Conservation (phyloP, 1,140 invertebrate species). For the Drosophila lini region DNA sequence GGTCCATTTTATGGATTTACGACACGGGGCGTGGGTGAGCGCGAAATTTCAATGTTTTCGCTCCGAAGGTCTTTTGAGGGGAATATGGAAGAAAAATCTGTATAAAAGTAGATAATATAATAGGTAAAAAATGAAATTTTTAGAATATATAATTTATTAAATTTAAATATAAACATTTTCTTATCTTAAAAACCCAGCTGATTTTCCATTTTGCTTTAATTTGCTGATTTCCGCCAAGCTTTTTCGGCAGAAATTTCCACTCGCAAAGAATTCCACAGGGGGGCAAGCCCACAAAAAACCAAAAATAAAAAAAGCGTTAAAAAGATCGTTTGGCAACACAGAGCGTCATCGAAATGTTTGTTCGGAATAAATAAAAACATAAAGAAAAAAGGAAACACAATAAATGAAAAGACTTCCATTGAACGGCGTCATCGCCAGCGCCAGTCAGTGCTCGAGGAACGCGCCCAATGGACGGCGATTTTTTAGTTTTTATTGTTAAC, state of each 20-base stretch:
- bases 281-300: constrained; percentile 62
- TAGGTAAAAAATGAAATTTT: no score
- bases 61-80: not conserved
- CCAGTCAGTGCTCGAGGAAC: constrained; percentile 38
- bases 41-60: constrained; percentile 8
- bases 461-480: constrained; percentile 44
- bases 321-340: constrained; percentile 52
- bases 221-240: constrained; percentile 1
- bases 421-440: constrained; percentile 53
- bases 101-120: not conserved
- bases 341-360: constrained; percentile 74
- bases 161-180: not conserved
- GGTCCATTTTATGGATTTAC: constrained; percentile 34
- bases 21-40: constrained; percentile 7
- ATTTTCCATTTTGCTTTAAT: not conserved
- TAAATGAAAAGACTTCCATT: constrained; percentile 72
- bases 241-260: constrained; percentile 64
- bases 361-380: constrained; percentile 68
- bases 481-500: constrained; percentile 61
- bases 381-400: constrained; percentile 68
- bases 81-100: not conserved
- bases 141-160: not conserved
- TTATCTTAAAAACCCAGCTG: no score
- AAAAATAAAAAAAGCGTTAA: constrained; percentile 31
- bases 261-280: constrained; percentile 35